Conservation (phyloP, 2,113 vertebrate species). For the Malurus elegans region DNA sequence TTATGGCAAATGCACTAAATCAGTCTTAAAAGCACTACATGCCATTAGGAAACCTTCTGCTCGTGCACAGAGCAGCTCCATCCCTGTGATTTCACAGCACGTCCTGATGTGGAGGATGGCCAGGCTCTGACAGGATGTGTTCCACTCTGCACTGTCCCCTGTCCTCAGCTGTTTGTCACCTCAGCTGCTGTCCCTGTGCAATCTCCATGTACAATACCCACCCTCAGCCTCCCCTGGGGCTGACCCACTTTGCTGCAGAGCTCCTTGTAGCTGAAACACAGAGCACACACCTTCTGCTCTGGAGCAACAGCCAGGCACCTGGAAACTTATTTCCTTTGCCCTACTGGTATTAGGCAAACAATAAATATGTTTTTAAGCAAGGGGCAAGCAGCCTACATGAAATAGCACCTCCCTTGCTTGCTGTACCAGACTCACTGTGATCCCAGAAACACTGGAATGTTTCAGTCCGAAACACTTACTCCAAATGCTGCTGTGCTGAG, state of each 20-base stretch:
- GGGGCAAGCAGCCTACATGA: background rate
- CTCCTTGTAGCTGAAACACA: conserved; percentile 65
- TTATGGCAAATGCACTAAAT: conserved; percentile 37
- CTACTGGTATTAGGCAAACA: background rate
- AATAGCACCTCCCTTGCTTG: background rate
- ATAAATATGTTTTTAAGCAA: background rate
- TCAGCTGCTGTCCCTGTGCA: conserved; percentile 44
- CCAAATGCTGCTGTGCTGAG: background rate
- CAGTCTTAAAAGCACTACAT: conserved; percentile 12
- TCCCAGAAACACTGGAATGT: background rate
- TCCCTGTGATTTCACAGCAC: conserved; percentile 8
- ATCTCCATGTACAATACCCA: background rate
- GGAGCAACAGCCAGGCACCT: conserved; percentile 53
- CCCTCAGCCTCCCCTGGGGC: conserved; percentile 54
- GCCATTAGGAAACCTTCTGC: background rate
- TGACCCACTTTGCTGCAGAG: conserved; percentile 59
- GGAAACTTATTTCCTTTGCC: conserved; percentile 8
- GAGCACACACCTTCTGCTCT: conserved; percentile 25
- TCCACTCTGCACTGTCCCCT: conserved; percentile 61
- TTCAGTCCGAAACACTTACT: background rate
- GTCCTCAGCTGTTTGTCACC: conserved; percentile 63
- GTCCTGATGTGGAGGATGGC: conserved; percentile 31
- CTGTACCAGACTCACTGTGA: background rate
- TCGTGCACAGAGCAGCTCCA: background rate
- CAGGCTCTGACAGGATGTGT: conserved; percentile 41